Percentiles rank a stretch among this genome's conserved stretches.
Conservation (phyloP, 2,797 vertebrate genomes). For the Xyrichtys novacula region DNA sequence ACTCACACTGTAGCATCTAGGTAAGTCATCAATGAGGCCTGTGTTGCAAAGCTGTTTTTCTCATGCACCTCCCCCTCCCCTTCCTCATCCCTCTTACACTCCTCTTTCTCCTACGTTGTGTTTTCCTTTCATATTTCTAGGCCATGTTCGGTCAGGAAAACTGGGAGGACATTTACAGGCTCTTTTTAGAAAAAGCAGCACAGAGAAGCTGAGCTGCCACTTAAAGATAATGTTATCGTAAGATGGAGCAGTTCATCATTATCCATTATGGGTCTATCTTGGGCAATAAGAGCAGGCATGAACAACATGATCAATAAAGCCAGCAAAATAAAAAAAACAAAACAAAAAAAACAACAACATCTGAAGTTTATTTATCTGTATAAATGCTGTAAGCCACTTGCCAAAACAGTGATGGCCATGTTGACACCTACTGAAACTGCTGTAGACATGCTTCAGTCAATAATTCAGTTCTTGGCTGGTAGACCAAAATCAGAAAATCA, state of each 20-base stretch:
- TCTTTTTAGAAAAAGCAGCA: constrained; percentile 8
- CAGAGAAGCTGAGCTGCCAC: constrained; percentile 11
- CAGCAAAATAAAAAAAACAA: not conserved
- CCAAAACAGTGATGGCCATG: too few species aligned
- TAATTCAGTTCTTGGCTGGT: too few species aligned
- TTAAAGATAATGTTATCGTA: not conserved
- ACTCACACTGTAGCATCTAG: constrained; percentile 30
- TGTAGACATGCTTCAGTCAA: too few species aligned
- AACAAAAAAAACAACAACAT: too few species aligned
- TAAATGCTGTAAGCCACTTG: too few species aligned
- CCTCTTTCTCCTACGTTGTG: constrained; percentile 43
- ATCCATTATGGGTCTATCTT: constrained; percentile 3
- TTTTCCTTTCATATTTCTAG: constrained; percentile 70
- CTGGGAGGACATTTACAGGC: constrained; percentile 17
- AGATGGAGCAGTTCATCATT: constrained; percentile 5
- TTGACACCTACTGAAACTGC: too few species aligned
- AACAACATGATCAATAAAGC: not conserved
- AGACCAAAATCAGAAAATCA: too few species aligned
- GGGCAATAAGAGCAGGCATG: not conserved
- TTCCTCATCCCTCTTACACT: constrained; percentile 20
- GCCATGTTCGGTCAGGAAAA: constrained; percentile 52
- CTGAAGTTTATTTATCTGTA: too few species aligned
- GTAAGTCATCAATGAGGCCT: constrained; percentile 67
- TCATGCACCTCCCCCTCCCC: constrained; percentile 20
- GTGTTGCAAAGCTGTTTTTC: constrained; percentile 69